Conservation (phyloP, 2,888 invertebrate species). For the Epistrophe eligans region DNA sequence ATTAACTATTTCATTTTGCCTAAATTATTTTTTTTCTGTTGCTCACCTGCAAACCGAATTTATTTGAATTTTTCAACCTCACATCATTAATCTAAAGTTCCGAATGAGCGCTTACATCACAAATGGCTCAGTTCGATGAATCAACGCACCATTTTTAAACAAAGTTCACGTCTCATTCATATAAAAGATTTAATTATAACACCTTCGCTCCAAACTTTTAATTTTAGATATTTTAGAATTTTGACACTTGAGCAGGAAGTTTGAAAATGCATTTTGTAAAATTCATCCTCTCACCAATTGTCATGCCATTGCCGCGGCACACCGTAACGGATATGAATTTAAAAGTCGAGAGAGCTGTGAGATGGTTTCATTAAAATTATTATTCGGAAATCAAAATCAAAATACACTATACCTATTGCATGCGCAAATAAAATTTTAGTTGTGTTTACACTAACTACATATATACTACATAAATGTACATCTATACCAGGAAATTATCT, state of each 20-base stretch:
- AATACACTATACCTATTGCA: slow-evolving; percentile 10
- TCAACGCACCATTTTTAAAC: too few species aligned
- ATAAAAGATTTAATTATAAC: slow-evolving; percentile 9
- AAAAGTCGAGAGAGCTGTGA: background rate
- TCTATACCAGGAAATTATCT: slow-evolving; percentile 30
- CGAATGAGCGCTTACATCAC: too few species aligned
- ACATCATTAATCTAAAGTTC: too few species aligned
- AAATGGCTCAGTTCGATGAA: too few species aligned
- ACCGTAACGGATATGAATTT: slow-evolving; percentile 11
- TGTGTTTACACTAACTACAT: slow-evolving; percentile 16
- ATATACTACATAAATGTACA: too few species aligned
- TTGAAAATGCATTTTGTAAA: background rate
- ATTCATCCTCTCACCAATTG: background rate
- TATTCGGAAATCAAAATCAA: slow-evolving; percentile 31
- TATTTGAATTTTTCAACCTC: too few species aligned
- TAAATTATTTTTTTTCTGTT: too few species aligned
- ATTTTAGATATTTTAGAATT: background rate
- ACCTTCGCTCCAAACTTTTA: background rate
- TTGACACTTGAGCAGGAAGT: slow-evolving; percentile 3
- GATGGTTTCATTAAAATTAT: background rate
- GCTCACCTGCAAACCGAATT: too few species aligned
- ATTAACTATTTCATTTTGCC: too few species aligned
- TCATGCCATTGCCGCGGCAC: background rate
- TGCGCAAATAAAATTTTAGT: slow-evolving; percentile 18
- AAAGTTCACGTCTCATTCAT: too few species aligned